Percentiles rank a stretch among this genome's conserved stretches.
Evolutionary conservation across 1,140 invertebrate genomes (phyloP).

Genomic region (Trachymyrmex septentrionalis): DNA sequence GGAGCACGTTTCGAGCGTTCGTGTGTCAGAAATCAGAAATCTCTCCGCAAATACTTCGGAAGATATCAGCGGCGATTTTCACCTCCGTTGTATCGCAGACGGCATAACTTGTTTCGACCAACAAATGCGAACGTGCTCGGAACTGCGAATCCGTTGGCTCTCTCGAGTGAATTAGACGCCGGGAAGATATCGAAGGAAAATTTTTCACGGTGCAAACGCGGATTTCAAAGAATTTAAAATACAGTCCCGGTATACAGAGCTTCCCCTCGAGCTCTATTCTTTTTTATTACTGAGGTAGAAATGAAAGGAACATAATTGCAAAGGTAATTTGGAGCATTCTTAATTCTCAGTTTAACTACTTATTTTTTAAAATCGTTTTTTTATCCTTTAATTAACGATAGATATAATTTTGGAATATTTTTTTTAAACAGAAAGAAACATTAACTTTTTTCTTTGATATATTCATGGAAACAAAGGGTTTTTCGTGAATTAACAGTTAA

Average conservation of each 20-base stretch:
- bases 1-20: slow-evolving; percentile 43
- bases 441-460: background rate
- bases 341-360: background rate
- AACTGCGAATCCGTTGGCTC: slow-evolving; percentile 20
- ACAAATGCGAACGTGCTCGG: slow-evolving; percentile 31
- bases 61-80: slow-evolving; percentile 49
- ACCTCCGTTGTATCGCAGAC: slow-evolving; percentile 4
- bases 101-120: slow-evolving; percentile 33
- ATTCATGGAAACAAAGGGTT: background rate
- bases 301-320: background rate
- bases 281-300: background rate
- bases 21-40: slow-evolving; percentile 47
- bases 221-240: slow-evolving; percentile 31
- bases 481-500: background rate
- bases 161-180: slow-evolving; percentile 47
- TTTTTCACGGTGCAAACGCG: slow-evolving; percentile 15
- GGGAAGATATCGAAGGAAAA: slow-evolving; percentile 17
- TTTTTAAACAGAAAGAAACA: no score
- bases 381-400: background rate
- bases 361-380: background rate
- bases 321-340: background rate
- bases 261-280: background rate
- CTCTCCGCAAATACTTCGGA: slow-evolving; percentile 46
- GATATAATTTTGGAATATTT: slow-evolving; percentile 9
- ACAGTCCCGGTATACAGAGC: background rate